A percentile compares a stretch with the other conserved stretches of the same genome.
Evolutionary conservation across 1,140 invertebrate species (phyloP).

Genomic region (Periplaneta americana): DNA sequence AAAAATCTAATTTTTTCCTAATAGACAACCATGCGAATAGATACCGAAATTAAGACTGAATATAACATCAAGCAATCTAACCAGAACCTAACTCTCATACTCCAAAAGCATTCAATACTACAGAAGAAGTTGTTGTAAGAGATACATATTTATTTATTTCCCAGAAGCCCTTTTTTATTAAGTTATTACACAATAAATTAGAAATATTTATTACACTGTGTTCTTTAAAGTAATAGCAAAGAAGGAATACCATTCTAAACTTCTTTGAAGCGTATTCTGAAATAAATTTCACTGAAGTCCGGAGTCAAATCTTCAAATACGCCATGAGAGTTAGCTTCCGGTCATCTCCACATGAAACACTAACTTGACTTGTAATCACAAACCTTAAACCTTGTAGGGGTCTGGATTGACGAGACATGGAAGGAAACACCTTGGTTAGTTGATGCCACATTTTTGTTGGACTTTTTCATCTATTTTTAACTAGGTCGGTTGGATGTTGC

Average conservation of each 20-base stretch:
- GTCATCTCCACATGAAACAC: constrained; percentile 1
- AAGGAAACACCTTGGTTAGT: constrained; percentile 16
- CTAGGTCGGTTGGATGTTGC: not conserved
- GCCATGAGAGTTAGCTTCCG: constrained; percentile 5
- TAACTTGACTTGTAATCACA: constrained; percentile 11
- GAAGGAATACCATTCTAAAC: too few species aligned
- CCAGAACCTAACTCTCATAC: not conserved
- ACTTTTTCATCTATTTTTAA: not conserved
- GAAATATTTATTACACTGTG: too few species aligned
- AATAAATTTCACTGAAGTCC: too few species aligned
- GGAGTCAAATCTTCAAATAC: too few species aligned
- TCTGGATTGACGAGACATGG: constrained; percentile 20
- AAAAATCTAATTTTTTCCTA: not conserved
- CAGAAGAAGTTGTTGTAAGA: too few species aligned
- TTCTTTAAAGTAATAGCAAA: too few species aligned
- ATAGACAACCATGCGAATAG: not conserved
- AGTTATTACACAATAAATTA: too few species aligned
- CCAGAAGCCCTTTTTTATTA: too few species aligned
- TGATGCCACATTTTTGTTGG: not conserved
- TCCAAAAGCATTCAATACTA: not conserved
- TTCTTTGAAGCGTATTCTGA: too few species aligned
- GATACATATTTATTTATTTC: too few species aligned
- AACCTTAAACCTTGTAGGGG: constrained; percentile 22
- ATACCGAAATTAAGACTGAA: not conserved
- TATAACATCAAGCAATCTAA: not conserved